Evolutionary conservation across 1,140 invertebrate species (phyloP), one percentile per base, ranked within the genome.

Genomic region (Aphaenogaster rudis): DNA sequence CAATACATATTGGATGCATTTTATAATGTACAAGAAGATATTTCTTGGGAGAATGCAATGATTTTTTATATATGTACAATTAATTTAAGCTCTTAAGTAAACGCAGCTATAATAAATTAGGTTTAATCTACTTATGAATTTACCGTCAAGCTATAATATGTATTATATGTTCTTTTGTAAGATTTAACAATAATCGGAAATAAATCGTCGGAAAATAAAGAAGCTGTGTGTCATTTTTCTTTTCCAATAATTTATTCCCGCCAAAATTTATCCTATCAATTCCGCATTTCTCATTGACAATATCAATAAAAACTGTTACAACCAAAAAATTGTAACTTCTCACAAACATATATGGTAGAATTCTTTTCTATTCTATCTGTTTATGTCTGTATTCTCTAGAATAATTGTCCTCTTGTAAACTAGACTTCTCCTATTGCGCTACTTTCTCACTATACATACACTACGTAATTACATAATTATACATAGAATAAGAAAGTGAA

Each of bases 111-210:
- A 63, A 91, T 93, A 91, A 89, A 82, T 90, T 86, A 71, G 86
- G 28, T 90, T 90, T 89, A 71, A 59, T 88, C 79, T 88, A 90
- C 66, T 78, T 81, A 90, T 90, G 74, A 74, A 91, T 92, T 94
- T 90, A 94, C 91, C 92, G 91, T 92, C 91, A 88, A 91, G 88
- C 90, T 93, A 85, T 94, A 92, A 93, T 93, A 91, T 94, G 91
- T 94, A 94, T 94, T 93, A 95, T 94, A 94, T 94, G 94, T 95
- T 95, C 91, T 94, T 95, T 94, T 95, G 92, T 94, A 95, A 94
- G 91, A 93, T 88, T 91, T 94, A 95, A 92, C 91, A 86, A 92
- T 94, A 93, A 94, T 91, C 79, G 88, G 89, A 93, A 93, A 95
- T 92, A 93, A 95, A 94, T 93, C 87, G 86, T 92, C 90, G 92